Evolutionary conservation across 2,888 invertebrate species (phyloP).

Genomic region (Phyto melanocephala): DNA sequence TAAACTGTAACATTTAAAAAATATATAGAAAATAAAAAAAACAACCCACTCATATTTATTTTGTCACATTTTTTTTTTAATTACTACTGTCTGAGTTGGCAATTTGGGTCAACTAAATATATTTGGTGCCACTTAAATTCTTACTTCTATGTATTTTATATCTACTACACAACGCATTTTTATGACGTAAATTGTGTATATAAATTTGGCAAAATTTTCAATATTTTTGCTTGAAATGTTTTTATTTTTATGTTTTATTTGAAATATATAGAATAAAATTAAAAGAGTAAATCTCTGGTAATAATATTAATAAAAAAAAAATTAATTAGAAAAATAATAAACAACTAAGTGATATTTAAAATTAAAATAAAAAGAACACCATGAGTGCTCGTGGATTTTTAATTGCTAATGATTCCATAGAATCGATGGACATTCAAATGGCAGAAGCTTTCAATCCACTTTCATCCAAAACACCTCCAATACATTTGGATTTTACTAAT

Average conservation of each 20-base stretch:
- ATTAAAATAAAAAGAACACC: background rate
- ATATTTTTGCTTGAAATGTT: background rate
- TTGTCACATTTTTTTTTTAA: slow-evolving; percentile 11
- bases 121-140: slow-evolving; percentile 8
- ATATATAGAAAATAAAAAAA: too few relatives aligned
- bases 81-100: slow-evolving; percentile 2
- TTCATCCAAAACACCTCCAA: slow-evolving; percentile 51
- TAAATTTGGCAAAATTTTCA: slow-evolving; percentile 21
- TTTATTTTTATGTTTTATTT: background rate
- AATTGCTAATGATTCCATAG: slow-evolving; percentile 64
- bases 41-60: background rate
- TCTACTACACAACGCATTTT: slow-evolving; percentile 10
- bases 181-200: slow-evolving; percentile 13
- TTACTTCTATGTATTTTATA: background rate
- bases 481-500: slow-evolving; percentile 40
- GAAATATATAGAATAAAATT: background rate
- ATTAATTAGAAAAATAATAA: background rate
- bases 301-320: background rate
- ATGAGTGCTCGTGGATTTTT: slow-evolving; percentile 70
- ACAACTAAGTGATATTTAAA: background rate
- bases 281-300: background rate
- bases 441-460: slow-evolving; percentile 29
- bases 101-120: slow-evolving; percentile 16
- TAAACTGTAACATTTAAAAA: too few relatives aligned
- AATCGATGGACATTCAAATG: slow-evolving; percentile 60